Base-by-base conservation (phyloP, 1,140 invertebrate genomes). In the Rhizoglyphus robini region DNA sequence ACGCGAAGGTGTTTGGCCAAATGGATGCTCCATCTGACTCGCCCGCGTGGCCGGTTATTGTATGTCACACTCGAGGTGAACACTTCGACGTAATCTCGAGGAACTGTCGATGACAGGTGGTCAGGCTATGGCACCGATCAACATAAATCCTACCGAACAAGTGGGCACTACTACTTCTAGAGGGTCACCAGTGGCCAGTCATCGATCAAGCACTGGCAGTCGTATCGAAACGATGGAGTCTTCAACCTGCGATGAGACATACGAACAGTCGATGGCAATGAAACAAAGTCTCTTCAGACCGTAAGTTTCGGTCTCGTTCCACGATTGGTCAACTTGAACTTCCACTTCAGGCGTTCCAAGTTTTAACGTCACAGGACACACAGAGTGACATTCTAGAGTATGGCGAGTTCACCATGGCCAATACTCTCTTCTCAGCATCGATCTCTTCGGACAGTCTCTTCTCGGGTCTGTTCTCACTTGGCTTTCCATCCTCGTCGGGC, bases 11-110 rank as follows among this genome's bases (percentile, higher is more conserved):
- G 23, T 51, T 51, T 2, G 15, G 8, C 2, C 48, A 51, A 51
- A 13, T 4, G 3, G 48, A 51, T 51, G 13, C 48, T 62, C 75
- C 76, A 8, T 68, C 84, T 65, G 72, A 83, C 62, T 81, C 82
- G 30, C 86, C 87, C 0, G 78, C 87, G 87, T 94, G 63, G 90
- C 88, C 27, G 89, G 88, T 30, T 87, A 88, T 11, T 88, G 88
- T 71, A 77, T 95, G 60, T 89, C 92, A 73, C 88, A 91, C 73
- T 91, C 90, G 1, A 92, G 89, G 1, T 95, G 90, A 90, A 29
- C 58, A 46, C 73, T 95, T 34, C 79, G 90, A 69, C 80, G 89
- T 69, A 93, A 90, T 75, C 79, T 91, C 60, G 87, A 89, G 66
- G 90, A 95, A 0, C 83, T 86, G 69, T 86, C 88, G 72, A 86